Evolutionary conservation across 2,797 vertebrate genomes (phyloP), one percentile per base, ranked within the genome.

Genomic region (Triplophysa yarkandensis): DNA sequence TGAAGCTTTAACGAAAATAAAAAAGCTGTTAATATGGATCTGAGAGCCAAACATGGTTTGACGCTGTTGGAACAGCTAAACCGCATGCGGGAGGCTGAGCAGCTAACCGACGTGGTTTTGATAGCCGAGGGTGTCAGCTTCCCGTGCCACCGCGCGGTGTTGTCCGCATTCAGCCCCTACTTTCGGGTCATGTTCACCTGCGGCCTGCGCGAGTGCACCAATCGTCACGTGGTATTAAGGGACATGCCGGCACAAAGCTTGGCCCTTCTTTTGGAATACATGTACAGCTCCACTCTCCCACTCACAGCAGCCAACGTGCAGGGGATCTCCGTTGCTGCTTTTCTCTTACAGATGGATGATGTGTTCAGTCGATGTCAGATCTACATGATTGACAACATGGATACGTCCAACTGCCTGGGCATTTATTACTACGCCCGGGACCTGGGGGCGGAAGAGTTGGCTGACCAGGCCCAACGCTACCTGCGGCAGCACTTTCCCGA

Each of bases 121-220:
- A 87, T 99, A 7, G 95, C 95, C 4, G 96, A 98, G 78, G 95
- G 91, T 54, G 89, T 96, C 86, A 92, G 87, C 70, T 99, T 99
- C 80, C 95, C 95, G 30, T 99, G 97, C 83, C 98, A 99, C 85
- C 91, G 94, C 8, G 86, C 97, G 0, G 90, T 99, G 13, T 88
- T 99, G 21, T 94, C 96, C 0, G 94, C 96, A 4, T 99, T 98
- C 82, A 99, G 98, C 57, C 95, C 96, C n/a, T 99, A 99, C 80
- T 99, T 99, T 86, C 94, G 88, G 46, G 96, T 95, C 2, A 99
- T 99, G 98, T 99, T 99, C 83, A 98, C 95, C 34, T 99, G 98
- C 14, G 97, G 98, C 66, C 86, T 99, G 66, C 91, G 90, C 0
- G 98, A 99, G 81, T 96, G 95, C 77, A 78, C 73, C 10, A 94